Conservation (phyloP, 2,888 invertebrate genomes). For the Cepaea hortensis region DNA sequence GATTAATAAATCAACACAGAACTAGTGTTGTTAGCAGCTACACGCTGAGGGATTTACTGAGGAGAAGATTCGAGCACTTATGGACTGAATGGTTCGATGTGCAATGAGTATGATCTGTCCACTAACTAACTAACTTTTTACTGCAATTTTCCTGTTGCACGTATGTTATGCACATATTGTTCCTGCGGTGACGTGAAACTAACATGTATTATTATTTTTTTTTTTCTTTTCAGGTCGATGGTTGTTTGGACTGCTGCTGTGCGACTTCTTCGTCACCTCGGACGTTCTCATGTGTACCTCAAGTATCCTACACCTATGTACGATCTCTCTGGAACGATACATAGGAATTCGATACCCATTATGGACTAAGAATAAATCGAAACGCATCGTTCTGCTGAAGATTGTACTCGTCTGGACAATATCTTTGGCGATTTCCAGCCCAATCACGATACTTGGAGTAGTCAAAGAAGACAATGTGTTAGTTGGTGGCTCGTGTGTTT, state of each 20-base stretch:
- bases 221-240: conserved; percentile 85
- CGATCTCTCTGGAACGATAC: conserved; percentile 83
- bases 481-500: conserved; percentile 80
- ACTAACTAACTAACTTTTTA: no score
- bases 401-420: conserved; percentile 95
- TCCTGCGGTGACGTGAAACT: neutral
- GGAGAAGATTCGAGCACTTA: no score
- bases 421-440: conserved; percentile 80
- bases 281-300: conserved; percentile 80
- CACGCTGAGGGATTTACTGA: no score
- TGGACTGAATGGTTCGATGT: no score
- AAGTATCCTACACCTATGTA: conserved; percentile 80
- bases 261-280: conserved; percentile 79
- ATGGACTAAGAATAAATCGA: conserved; percentile 76
- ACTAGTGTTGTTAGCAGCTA: no score
- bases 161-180: no score
- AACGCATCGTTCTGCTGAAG: conserved; percentile 81
- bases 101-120: no score
- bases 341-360: conserved; percentile 93
- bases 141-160: no score
- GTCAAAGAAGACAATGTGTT: conserved; percentile 81
- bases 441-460: conserved; percentile 76
- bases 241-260: conserved; percentile 83
- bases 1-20: no score
- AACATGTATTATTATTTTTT: neutral